Evolutionary conservation across 2,113 vertebrate genomes (phyloP).

Genomic region (Atrichornis clamosus): DNA sequence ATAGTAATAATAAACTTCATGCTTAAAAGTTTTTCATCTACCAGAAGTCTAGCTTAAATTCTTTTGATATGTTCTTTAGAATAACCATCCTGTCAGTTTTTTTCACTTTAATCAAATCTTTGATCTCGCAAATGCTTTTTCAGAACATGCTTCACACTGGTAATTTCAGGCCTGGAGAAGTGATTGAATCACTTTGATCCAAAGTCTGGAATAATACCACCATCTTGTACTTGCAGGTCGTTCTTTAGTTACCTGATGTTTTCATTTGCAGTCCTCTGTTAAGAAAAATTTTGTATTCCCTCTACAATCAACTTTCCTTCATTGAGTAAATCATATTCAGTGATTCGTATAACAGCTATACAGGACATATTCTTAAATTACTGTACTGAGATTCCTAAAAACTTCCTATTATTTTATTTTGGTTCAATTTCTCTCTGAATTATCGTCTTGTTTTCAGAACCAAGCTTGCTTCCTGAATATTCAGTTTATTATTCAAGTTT

Average conservation of each 20-base stretch:
- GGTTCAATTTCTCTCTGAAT: background rate
- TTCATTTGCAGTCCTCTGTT: background rate
- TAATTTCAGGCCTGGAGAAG: background rate
- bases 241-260: background rate
- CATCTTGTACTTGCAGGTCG: background rate
- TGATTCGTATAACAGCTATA: background rate
- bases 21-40: background rate
- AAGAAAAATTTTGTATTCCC: background rate
- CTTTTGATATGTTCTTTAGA: background rate
- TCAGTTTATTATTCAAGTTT: background rate
- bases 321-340: background rate
- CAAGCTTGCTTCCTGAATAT: background rate
- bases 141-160: background rate
- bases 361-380: background rate
- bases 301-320: background rate
- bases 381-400: background rate
- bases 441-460: background rate
- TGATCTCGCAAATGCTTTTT: background rate
- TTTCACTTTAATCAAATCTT: background rate
- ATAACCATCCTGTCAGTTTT: background rate
- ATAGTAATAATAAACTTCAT: background rate
- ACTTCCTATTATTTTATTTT: background rate
- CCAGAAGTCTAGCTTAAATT: background rate
- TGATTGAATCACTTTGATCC: background rate
- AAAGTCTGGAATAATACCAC: background rate